A percentile compares a stretch with the other conserved stretches of the same genome.
Conservation (phyloP, 2,797 vertebrate species). For the Botia kubotai region DNA sequence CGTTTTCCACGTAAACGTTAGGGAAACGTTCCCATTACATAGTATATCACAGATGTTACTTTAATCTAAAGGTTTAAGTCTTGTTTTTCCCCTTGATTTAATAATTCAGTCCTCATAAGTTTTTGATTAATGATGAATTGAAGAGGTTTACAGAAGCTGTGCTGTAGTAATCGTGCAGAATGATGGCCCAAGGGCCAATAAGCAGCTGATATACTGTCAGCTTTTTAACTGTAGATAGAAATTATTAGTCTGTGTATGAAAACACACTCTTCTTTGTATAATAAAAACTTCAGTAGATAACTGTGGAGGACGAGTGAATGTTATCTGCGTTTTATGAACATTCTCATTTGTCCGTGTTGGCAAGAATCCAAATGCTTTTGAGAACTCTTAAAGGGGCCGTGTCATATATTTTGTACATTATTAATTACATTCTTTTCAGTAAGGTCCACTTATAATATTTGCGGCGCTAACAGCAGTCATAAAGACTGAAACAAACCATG, state of each 20-base stretch:
- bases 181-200: not conserved
- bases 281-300: slow-evolving; percentile 7
- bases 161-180: not conserved
- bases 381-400: not conserved
- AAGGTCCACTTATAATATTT: not conserved
- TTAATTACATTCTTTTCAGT: not conserved
- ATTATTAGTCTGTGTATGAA: not conserved
- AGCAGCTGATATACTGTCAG: not conserved
- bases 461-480: not conserved
- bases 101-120: slow-evolving; percentile 5
- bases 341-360: not conserved
- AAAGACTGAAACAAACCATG: not conserved
- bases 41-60: not conserved
- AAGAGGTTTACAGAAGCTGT: not conserved
- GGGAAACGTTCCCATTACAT: too few relatives aligned
- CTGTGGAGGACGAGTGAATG: not conserved
- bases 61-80: not conserved
- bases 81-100: not conserved
- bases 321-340: slow-evolving; percentile 14
- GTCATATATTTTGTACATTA: not conserved
- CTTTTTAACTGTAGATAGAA: not conserved
- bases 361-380: not conserved
- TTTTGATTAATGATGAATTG: not conserved
- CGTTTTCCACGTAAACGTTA: too few relatives aligned
- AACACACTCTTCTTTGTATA: not conserved